Evolutionary conservation across 2,113 vertebrate species (phyloP).

Genomic region (Poecilia latipinna): DNA sequence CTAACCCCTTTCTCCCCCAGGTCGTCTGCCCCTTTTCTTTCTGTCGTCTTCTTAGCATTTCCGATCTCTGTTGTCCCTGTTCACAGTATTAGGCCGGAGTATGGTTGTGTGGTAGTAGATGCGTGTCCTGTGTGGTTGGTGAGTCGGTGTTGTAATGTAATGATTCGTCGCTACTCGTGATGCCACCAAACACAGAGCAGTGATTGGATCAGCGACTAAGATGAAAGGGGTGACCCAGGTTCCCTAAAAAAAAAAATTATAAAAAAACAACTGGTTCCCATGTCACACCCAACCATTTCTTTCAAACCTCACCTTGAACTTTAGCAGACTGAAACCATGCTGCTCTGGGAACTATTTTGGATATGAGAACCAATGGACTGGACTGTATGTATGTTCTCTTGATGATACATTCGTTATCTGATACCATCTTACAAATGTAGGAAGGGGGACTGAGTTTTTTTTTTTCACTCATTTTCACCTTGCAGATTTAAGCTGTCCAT

Average conservation of each 20-base stretch:
- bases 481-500: slow-evolving; percentile 23
- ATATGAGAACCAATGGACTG: slow-evolving; percentile 46
- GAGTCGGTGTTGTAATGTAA: slow-evolving; percentile 64
- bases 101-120: slow-evolving; percentile 79
- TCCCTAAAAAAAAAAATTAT: slow-evolving; percentile 57
- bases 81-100: slow-evolving; percentile 77
- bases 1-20: slow-evolving; percentile 14
- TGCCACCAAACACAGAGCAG: slow-evolving; percentile 59
- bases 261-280: slow-evolving; percentile 32
- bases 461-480: slow-evolving; percentile 21
- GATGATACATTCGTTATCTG: slow-evolving; percentile 40
- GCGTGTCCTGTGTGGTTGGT: slow-evolving; percentile 67
- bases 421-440: slow-evolving; percentile 32
- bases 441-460: slow-evolving; percentile 7
- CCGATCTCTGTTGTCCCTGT: slow-evolving; percentile 43
- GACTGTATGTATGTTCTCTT: slow-evolving; percentile 57
- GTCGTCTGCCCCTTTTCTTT: slow-evolving; percentile 13
- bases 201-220: slow-evolving; percentile 40
- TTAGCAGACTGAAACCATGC: slow-evolving; percentile 44
- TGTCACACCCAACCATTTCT: slow-evolving; percentile 42
- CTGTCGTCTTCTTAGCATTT: slow-evolving; percentile 31
- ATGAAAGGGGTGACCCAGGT: slow-evolving; percentile 77
- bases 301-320: slow-evolving; percentile 37
- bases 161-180: slow-evolving; percentile 58
- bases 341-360: slow-evolving; percentile 52